Conservation (phyloP, 2,888 invertebrate species). For the Orthonevra nobilis region DNA sequence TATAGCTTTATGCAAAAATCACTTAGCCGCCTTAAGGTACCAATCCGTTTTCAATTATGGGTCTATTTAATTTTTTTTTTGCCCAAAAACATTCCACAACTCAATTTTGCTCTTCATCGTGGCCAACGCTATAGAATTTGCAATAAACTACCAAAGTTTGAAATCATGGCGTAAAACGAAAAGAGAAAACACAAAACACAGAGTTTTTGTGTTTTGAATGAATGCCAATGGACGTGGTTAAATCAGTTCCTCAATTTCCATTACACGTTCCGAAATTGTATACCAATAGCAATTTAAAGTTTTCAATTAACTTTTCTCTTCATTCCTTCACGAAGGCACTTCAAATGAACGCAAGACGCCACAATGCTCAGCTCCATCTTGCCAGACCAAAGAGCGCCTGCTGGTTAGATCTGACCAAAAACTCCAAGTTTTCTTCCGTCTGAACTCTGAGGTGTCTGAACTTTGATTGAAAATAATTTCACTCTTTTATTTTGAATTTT, state of each 20-base stretch:
- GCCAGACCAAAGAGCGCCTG: too few relatives aligned
- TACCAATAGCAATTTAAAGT: slow-evolving; percentile 68
- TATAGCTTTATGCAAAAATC: background rate
- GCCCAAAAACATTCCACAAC: background rate
- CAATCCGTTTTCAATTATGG: slow-evolving; percentile 23
- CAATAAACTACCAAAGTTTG: slow-evolving; percentile 11
- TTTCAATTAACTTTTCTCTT: slow-evolving; percentile 61
- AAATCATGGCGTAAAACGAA: too few relatives aligned
- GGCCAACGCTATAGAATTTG: background rate
- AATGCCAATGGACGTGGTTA: slow-evolving; percentile 23
- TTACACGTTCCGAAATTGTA: slow-evolving; percentile 62
- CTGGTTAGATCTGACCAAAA: slow-evolving; percentile 33
- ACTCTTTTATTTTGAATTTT: background rate
- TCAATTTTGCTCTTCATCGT: slow-evolving; percentile 1
- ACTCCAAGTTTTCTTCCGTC: slow-evolving; percentile 1
- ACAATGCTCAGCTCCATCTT: too few relatives aligned
- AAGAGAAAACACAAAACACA: background rate
- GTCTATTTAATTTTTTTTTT: slow-evolving; percentile 13
- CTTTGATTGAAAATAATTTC: slow-evolving; percentile 39
- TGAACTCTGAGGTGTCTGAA: slow-evolving; percentile 12
- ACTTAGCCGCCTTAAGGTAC: background rate
- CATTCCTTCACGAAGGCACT: slow-evolving; percentile 9
- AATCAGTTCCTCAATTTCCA: slow-evolving; percentile 60
- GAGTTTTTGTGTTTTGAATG: background rate
- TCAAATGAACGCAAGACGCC: background rate